Base-by-base conservation (phyloP, 2,797 vertebrate species). In the Scarus forsteni region DNA sequence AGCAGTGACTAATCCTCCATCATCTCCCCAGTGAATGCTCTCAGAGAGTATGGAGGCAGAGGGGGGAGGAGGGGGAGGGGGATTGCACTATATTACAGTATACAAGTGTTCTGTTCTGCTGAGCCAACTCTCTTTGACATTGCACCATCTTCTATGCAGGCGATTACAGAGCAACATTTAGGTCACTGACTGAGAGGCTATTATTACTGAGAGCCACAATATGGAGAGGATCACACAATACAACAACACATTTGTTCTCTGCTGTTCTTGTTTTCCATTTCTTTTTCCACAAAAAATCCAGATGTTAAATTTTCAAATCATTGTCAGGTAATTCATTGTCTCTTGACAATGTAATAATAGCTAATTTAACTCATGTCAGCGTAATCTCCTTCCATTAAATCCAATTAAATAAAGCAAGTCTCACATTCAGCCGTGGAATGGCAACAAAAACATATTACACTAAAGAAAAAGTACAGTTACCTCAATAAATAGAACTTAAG, bases 41-140 rank as follows among this genome's bases (percentile, higher is more conserved):
- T 69, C 15, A 56, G 50, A 60, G 59, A 75, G 78, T 75, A 77
- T 75, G 70, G 66, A 39, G 35, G 56, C 27, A 27, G 27, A 27
- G 27, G 42, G 36, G 43, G 18, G 36, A 45, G 65, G 54, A 14
- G 39, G 49, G 3, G 27, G 62, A 49, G 13, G 18, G 40, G 49
- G 39, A 18, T 66, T 80, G 74, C 80, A 43, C 64, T 75, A 67
- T 73, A 69, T 86, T 86, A 84, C 58, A 80, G 71, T 81, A 83
- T 59, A 79, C 54, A 69, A 75, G 66, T 27, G 76, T 40, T 69
- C 58, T 64, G 76, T 83, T 85, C 73, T 84, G 85, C 87, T 89
- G 91, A 89, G 83, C 84, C 77, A 85, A 88, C 79, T 80, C 64
- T 83, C 60, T 85, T 77, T 82, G 83, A 89, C 77, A 75, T 88